A percentile compares a stretch with the other conserved stretches of the same genome.
These are phyloP conservation scores for Actinemys pallida DNA, from an alignment of 2,113 vertebrate species.

Conservation along the genomic window DNA sequence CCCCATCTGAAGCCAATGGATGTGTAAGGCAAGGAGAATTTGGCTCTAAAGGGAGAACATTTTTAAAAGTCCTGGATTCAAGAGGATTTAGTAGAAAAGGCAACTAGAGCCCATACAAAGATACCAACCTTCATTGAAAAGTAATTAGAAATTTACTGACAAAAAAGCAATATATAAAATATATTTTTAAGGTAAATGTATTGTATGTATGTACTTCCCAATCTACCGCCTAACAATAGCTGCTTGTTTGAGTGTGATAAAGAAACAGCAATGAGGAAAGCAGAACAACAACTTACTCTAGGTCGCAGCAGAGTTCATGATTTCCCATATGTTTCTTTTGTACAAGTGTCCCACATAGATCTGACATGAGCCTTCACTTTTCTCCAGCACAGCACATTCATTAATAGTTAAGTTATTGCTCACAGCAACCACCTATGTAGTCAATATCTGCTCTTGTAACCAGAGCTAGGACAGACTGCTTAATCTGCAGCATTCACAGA, in stretches of 20 bases:
- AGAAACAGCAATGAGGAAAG: background rate
- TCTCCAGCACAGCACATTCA: conserved; percentile 41
- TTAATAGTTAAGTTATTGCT: conserved; percentile 20
- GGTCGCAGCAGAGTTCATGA: background rate
- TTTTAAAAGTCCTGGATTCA: background rate
- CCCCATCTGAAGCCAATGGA: background rate
- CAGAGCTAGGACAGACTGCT: conserved; percentile 49
- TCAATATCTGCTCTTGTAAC: conserved; percentile 44
- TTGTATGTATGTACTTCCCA: background rate
- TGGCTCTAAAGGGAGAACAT: background rate
- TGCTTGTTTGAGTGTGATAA: background rate
- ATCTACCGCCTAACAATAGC: background rate
- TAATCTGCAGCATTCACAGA: conserved; percentile 46
- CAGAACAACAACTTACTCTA: background rate
- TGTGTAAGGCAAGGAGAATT: background rate
- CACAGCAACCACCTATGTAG: conserved; percentile 19
- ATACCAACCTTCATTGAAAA: background rate
- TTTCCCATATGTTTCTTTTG: background rate
- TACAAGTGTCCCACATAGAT: background rate
- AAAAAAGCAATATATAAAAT: background rate
- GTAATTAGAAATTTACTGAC: background rate
- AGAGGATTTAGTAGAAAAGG: background rate
- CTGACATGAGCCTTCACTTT: background rate
- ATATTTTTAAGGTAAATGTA: background rate
- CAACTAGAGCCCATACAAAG: background rate